These are phyloP conservation scores for Lepus americanus DNA, from an alignment of 2,113 vertebrate genomes.

Conservation along the genomic window DNA sequence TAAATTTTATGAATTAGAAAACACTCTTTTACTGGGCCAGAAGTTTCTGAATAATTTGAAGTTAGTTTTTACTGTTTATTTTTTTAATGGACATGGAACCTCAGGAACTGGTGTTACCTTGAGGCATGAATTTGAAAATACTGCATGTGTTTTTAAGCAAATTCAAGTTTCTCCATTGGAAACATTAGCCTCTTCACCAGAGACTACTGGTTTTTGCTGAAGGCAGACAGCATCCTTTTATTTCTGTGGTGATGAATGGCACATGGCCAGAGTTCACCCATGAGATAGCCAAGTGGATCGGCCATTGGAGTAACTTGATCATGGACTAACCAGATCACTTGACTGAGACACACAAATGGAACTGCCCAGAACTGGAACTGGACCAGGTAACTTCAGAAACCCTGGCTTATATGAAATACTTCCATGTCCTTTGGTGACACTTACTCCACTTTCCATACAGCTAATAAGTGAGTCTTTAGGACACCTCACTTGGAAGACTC, in stretches of 20 bases:
- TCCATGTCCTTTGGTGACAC: background rate
- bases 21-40: background rate
- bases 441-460: background rate
- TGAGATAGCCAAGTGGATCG: background rate
- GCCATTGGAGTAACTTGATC: background rate
- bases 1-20: background rate
- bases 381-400: background rate
- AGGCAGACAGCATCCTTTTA: background rate
- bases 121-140: background rate
- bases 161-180: background rate
- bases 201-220: background rate
- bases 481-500: background rate
- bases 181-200: background rate
- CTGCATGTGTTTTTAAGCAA: background rate
- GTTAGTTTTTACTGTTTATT: background rate
- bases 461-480: background rate
- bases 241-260: background rate
- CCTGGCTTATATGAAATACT: background rate
- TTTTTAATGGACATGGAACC: background rate
- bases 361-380: no score
- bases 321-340: background rate
- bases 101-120: background rate
- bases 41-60: slow-evolving; percentile 9
- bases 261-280: background rate
- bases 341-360: background rate